Evolutionary conservation across 2,888 invertebrate genomes (phyloP).

Genomic region (Orthosia gracilis): DNA sequence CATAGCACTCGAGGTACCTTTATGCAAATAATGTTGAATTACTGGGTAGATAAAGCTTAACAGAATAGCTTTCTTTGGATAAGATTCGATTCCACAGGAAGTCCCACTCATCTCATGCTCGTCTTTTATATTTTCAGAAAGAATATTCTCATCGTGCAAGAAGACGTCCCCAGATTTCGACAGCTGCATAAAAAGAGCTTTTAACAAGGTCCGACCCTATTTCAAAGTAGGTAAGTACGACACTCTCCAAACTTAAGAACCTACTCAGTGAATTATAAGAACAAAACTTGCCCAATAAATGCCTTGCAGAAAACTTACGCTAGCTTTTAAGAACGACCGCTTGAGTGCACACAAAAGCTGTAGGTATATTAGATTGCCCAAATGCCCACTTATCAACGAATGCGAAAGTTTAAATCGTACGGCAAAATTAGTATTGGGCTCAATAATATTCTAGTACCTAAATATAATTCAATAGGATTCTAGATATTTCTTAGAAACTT

Average conservation of each 20-base stretch:
- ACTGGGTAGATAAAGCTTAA: no score
- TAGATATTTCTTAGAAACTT: background rate
- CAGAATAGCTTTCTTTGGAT: no score
- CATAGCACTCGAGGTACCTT: no score
- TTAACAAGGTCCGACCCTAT: slow-evolving; percentile 93
- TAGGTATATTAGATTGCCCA: background rate
- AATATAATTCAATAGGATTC: no score
- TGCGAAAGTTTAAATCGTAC: slow-evolving; percentile 2
- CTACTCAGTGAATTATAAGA: slow-evolving; percentile 11
- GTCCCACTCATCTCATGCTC: no score
- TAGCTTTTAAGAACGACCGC: slow-evolving; percentile 12
- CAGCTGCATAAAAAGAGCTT: slow-evolving; percentile 93
- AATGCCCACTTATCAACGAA: background rate
- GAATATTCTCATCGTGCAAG: slow-evolving; percentile 92
- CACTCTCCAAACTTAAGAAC: background rate
- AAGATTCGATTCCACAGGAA: background rate
- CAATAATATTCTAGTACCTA: no score
- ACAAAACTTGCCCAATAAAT: slow-evolving; percentile 21
- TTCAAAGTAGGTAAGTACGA: slow-evolving; percentile 92
- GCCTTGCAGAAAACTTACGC: slow-evolving; percentile 15
- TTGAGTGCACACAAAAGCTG: slow-evolving; percentile 19
- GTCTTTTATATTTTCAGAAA: slow-evolving; percentile 65
- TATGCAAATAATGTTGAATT: no score
- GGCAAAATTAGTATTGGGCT: background rate
- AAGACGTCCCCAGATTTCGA: slow-evolving; percentile 92